phyloP scores from a whole-genome alignment of 2,888 invertebrate species.

The Elysia crispata region DNA sequence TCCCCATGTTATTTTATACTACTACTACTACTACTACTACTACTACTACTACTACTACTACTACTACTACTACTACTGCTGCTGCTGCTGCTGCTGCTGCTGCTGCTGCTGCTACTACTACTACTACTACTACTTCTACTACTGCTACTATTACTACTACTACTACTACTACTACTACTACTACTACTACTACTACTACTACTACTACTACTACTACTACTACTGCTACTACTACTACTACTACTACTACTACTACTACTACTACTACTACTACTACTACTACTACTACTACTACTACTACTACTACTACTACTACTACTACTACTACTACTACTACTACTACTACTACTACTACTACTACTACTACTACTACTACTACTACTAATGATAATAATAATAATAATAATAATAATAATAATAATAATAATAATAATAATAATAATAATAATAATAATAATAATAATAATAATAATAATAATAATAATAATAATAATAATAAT shows the following conservation, averaged over 20 bases:
- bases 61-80: conserved; percentile 23
- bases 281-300: conserved; percentile 16
- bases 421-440: too few relatives aligned
- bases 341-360: background rate
- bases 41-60: conserved; percentile 16
- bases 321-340: background rate
- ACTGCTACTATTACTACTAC: conserved; percentile 16
- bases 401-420: background rate
- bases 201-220: conserved; percentile 26
- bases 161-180: conserved; percentile 26
- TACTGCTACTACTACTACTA: conserved; percentile 10
- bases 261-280: conserved; percentile 22
- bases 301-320: conserved; percentile 14
- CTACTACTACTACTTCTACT: conserved; percentile 20
- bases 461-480: too few relatives aligned
- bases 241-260: conserved; percentile 24
- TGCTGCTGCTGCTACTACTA: conserved; percentile 16
- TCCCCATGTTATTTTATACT: too few relatives aligned
- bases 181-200: conserved; percentile 22
- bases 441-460: too few relatives aligned
- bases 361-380: too few relatives aligned
- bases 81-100: conserved; percentile 1
- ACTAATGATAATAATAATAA: too few relatives aligned
- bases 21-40: conserved; percentile 24
- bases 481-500: too few relatives aligned